A percentile compares a stretch with the other conserved stretches of the same genome.
phyloP scores from a whole-genome alignment of 2,888 invertebrate genomes.

The Resseliella maxima region DNA sequence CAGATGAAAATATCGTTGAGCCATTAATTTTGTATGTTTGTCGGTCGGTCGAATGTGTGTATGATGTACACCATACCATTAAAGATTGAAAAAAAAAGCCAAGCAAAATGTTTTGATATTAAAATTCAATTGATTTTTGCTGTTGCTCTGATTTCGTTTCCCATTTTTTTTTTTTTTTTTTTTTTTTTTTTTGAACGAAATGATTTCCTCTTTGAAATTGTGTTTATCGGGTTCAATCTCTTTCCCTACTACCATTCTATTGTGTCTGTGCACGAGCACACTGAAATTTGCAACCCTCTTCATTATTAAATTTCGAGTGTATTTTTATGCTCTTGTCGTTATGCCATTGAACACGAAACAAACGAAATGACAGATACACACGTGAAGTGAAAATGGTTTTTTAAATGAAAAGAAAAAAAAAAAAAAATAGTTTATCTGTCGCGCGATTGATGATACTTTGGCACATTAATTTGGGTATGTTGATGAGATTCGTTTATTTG shows the following conservation, averaged over 20 bases:
- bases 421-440: slow-evolving; percentile 28
- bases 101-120: slow-evolving; percentile 21
- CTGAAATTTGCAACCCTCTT: slow-evolving; percentile 36
- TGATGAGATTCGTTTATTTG: not conserved
- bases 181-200: not conserved
- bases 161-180: no score
- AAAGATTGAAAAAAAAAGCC: not conserved
- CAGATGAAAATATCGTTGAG: slow-evolving; percentile 40
- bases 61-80: not conserved
- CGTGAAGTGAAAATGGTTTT: no score
- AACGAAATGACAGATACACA: not conserved
- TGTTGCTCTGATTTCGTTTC: slow-evolving; percentile 14
- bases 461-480: slow-evolving; percentile 32
- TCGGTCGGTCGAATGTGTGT: not conserved
- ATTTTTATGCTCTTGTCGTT: slow-evolving; percentile 3
- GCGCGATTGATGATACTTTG: slow-evolving; percentile 18
- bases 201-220: slow-evolving; percentile 10
- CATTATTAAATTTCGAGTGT: slow-evolving; percentile 38
- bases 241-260: not conserved
- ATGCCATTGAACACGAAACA: not conserved
- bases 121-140: slow-evolving; percentile 51
- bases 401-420: not conserved
- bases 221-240: not conserved
- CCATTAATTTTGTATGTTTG: slow-evolving; percentile 25
- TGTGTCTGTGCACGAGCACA: not conserved